Evolutionary conservation across 2,113 vertebrate genomes (phyloP).

Genomic region (Chrysemys picta): DNA sequence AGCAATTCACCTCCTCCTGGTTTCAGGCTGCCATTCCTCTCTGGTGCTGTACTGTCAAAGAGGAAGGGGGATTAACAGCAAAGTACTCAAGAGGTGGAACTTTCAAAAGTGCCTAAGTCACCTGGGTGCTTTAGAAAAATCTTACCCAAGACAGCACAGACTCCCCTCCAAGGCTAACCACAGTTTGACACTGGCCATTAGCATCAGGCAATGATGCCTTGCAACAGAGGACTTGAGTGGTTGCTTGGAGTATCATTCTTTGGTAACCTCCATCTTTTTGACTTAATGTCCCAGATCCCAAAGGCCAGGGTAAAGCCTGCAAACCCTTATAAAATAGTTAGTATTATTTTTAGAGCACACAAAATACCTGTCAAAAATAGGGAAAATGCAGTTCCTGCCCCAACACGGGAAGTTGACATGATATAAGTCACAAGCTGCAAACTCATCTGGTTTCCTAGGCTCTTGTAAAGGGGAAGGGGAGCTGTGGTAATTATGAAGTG

Average conservation of each 20-base stretch:
- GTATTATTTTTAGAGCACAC: not conserved
- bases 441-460: not conserved
- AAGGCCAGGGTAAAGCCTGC: not conserved
- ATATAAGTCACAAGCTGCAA: not conserved
- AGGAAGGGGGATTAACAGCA: not conserved
- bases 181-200: not conserved
- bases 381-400: not conserved
- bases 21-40: not conserved
- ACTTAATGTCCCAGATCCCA: not conserved
- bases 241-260: not conserved
- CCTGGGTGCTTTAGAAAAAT: not conserved
- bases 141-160: not conserved
- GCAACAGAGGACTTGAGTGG: not conserved
- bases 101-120: not conserved
- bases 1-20: not conserved
- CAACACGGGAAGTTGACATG: not conserved
- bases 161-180: not conserved
- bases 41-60: not conserved
- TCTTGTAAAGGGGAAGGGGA: not conserved
- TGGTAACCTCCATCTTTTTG: not conserved
- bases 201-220: not conserved
- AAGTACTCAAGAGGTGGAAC: not conserved
- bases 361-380: not conserved
- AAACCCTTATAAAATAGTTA: not conserved
- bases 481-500: not conserved